Percentiles rank a stretch among this genome's conserved stretches.
phyloP scores from a whole-genome alignment of 2,113 vertebrate species.

The Chrysochloris asiatica region DNA sequence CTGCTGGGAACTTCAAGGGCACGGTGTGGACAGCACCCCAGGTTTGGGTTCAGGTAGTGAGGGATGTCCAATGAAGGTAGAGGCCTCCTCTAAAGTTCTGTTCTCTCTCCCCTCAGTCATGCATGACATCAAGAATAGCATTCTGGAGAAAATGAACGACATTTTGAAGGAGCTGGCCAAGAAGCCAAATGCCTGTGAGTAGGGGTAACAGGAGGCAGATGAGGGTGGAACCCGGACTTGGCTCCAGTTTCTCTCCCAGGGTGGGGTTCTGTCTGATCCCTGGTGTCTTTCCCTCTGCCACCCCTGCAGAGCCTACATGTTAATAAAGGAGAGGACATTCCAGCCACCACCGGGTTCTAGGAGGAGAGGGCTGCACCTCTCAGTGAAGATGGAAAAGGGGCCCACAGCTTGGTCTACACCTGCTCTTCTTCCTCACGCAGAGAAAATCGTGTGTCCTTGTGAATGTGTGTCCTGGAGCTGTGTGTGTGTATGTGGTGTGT shows the following conservation, averaged over 20 bases:
- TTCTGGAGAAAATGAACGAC: background rate
- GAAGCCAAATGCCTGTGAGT: background rate
- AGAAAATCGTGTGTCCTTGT: background rate
- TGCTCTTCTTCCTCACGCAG: background rate
- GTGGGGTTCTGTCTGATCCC: background rate
- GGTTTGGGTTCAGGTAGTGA: background rate
- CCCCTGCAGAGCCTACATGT: background rate
- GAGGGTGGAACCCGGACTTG: background rate
- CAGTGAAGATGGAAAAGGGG: background rate
- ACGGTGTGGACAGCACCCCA: background rate
- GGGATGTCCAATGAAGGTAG: background rate
- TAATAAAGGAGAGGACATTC: background rate
- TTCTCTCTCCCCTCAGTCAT: background rate
- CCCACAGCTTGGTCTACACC: background rate
- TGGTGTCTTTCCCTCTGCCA: background rate
- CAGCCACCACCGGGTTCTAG: background rate
- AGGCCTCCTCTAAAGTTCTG: background rate
- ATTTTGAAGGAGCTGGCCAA: background rate
- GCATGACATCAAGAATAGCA: rapidly evolving
- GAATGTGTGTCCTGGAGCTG: background rate
- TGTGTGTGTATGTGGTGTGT: background rate
- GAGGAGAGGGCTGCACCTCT: background rate
- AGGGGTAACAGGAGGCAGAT: rapidly evolving
- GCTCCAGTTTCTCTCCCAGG: background rate
- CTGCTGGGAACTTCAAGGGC: background rate